A percentile compares a stretch with the other conserved stretches of the same genome.
phyloP scores from a whole-genome alignment of 2,888 invertebrate genomes.

The Crossocerus cetratus region DNA sequence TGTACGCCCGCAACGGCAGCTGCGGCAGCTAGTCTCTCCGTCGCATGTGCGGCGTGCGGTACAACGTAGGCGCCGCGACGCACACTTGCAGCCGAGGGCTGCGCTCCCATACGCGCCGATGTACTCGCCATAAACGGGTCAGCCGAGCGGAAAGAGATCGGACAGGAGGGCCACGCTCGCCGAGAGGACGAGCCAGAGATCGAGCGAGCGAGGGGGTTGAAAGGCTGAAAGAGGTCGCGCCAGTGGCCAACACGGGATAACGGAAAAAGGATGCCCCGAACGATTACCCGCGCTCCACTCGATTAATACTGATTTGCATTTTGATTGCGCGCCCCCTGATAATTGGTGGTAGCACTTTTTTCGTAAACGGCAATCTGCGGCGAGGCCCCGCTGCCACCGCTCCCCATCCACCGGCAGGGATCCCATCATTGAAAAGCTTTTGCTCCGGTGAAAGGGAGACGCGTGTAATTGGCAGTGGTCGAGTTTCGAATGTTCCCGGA shows the following conservation, averaged over 20 bases:
- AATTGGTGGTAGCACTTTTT: conserved; percentile 50
- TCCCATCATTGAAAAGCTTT: too few relatives aligned
- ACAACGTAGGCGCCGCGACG: conserved; percentile 54
- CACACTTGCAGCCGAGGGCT: conserved; percentile 38
- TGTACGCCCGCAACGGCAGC: conserved; percentile 64
- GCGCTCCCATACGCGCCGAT: neutral
- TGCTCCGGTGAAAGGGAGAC: too few relatives aligned
- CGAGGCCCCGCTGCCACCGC: too few relatives aligned
- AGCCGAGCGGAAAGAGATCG: conserved; percentile 7
- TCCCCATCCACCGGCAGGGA: too few relatives aligned
- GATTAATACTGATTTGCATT: conserved; percentile 64
- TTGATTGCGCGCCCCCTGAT: conserved; percentile 53
- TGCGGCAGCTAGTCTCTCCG: conserved; percentile 43
- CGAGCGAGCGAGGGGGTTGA: neutral
- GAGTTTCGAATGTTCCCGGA: too few relatives aligned
- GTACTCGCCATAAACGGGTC: conserved; percentile 12
- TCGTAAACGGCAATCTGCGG: conserved; percentile 37
- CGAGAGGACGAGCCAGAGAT: conserved; percentile 13
- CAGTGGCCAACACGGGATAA: conserved; percentile 1
- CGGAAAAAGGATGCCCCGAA: conserved; percentile 35
- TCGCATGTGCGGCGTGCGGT: conserved; percentile 56
- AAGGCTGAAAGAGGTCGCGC: neutral
- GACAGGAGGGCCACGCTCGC: neutral
- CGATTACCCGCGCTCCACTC: conserved; percentile 50
- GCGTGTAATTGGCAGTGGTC: too few relatives aligned